Evolutionary conservation across 2,113 vertebrate species (phyloP), one percentile per base, ranked within the genome.

Genomic region (Athene noctua): DNA sequence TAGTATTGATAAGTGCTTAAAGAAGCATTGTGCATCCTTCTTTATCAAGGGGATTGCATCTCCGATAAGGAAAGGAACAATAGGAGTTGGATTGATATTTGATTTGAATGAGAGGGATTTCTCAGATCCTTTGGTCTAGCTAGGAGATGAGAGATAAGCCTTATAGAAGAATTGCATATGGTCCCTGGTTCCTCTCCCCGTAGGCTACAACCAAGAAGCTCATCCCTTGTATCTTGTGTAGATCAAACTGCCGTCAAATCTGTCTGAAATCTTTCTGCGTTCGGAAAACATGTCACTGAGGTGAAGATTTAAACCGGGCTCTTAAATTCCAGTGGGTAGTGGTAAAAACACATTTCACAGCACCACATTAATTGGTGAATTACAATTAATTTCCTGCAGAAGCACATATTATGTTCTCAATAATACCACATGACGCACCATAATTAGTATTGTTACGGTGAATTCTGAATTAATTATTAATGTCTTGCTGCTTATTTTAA

Each of bases 101-200:
- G 80, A 96, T 97, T 94, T 94, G 92, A 94, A 94, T 84, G 83
- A 88, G 88, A 72, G 80, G 85, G 78, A 92, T 95, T 95, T 90
- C 62, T 88, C 44, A 89, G 77, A 96, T 96, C 90, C 75, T 67
- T 86, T 1, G 1, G 23, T 90, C 59, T 92, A 84, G 85, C 81
- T 58, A 6, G 61, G 79, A 96, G 85, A 86, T 96, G 90, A 91
- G 82, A 83, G 67, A 93, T 61, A 90, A 94, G 79, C 90, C 72
- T 75, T 38, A 44, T 9, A 82, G 94, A 49, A 71, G 86, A 95
- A 93, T 86, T 86, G n/a, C 36, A 27, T 55, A 38, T 8, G 9
- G 57, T 74, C 67, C 71, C 82, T 21, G 15, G 11, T 90, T 55
- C 51, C 49, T 90, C 54, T 95, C 89, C 68, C 89, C 49, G 58